Evolutionary conservation across 2,888 invertebrate genomes (phyloP).

Genomic region (Cremastobaeus sp.): DNA sequence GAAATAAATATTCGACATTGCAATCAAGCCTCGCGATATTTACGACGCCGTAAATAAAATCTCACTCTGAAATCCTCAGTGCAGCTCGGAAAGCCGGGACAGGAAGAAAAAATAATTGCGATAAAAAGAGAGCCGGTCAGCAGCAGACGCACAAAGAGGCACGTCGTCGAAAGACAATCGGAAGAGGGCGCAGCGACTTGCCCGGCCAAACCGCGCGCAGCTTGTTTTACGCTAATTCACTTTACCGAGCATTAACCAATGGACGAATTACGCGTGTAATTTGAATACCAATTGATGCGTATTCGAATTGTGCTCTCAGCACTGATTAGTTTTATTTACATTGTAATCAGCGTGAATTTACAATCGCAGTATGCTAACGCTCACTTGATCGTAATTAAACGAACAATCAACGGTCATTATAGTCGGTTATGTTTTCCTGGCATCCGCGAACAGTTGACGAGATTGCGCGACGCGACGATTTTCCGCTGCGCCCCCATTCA

Average conservation of each 20-base stretch:
- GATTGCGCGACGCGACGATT: conserved; percentile 3
- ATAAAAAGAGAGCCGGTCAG: no score
- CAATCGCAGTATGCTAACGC: conserved; percentile 38
- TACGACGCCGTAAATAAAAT: conserved; percentile 70
- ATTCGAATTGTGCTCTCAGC: conserved; percentile 26
- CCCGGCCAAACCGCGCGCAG: no score
- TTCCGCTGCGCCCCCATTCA: neutral
- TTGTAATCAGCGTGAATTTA: conserved; percentile 44
- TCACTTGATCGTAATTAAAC: conserved; percentile 34
- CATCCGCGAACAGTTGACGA: conserved; percentile 13
- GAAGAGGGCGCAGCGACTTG: conserved; percentile 6
- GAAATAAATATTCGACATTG: conserved; percentile 69
- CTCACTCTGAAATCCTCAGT: conserved; percentile 53
- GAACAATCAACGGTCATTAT: conserved; percentile 30
- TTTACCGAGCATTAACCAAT: conserved; percentile 29
- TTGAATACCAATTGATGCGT: conserved; percentile 41
- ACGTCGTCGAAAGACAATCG: neutral
- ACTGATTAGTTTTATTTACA: conserved; percentile 46
- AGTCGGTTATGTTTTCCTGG: conserved; percentile 22
- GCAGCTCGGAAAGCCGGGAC: conserved; percentile 11
- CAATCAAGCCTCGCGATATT: conserved; percentile 68
- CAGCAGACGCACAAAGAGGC: neutral
- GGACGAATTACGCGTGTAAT: conserved; percentile 38
- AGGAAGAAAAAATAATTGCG: conserved; percentile 16
- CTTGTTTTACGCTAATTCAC: conserved; percentile 39